Base-by-base conservation (phyloP, 2,888 invertebrate species). In the Dastarcus helophoroides region DNA sequence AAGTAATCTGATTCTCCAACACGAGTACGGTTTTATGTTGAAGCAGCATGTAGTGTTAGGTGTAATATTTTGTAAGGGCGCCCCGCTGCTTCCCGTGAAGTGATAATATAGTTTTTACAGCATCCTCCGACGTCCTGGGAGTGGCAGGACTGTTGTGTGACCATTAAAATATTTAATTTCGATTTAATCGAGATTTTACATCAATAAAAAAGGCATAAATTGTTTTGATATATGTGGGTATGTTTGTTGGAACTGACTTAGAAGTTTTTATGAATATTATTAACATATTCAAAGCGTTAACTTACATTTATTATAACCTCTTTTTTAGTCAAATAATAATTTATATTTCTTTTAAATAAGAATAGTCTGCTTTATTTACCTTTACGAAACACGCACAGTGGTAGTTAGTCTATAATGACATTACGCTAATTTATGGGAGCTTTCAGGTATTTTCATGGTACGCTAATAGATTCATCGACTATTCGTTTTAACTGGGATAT, bases 41-140 rank as follows among this genome's bases (percentile, higher is more conserved):
- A 6, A 5, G 35, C 25, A 31, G 27, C 35, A 31, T 35, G 35
- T 35, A 35, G 22, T 22, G 31, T 22, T 25, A 29, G 32, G 43
- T 47, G 52, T 48, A 53, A 55, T 56, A 56, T 56, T 55, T 56
- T 49, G 54, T 53, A 43, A 44, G 27, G 45, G 43, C 49, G 50
- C 47, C 56, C 56, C 45, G 56, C 47, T 45, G 56, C 33, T 42
- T 38, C 38, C 49, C 44, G 49, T 48, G 53, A 55, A 53, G 56
- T 56, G 58, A 56, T 58, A 56, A 58, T 56, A 56, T 56, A 56
- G 55, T 56, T 56, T 56, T 57, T 55, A 54, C 51, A 48, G 53
- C 51, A 42, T 47, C 46, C 32, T 48, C 46, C 43, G 47, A 44
- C 48, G 43, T 46, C 43, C 42, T 41, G 50, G 53, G 54, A 51